A percentile compares a stretch with the other conserved stretches of the same genome.
These are phyloP conservation scores for Brachyrhaphis roseni DNA, from an alignment of 2,797 vertebrate species.

Conservation along the genomic window DNA sequence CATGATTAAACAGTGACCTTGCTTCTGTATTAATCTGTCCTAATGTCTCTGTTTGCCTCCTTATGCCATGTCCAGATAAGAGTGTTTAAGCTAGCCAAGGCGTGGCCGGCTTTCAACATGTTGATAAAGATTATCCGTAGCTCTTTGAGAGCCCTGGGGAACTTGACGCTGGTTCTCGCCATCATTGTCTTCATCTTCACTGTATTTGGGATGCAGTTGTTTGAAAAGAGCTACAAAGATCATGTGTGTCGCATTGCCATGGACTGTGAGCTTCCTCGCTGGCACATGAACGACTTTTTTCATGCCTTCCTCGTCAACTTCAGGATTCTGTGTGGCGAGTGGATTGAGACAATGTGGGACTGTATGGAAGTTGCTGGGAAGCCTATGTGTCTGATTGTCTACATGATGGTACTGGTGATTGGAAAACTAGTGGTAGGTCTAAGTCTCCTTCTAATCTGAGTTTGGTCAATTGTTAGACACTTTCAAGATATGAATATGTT, in stretches of 20 bases:
- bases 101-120: slow-evolving; percentile 96
- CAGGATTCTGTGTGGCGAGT: slow-evolving; percentile 93
- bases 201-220: slow-evolving; percentile 96
- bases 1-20: neutral
- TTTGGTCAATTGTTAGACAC: neutral
- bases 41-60: neutral
- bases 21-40: neutral
- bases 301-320: slow-evolving; percentile 97
- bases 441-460: neutral
- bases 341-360: slow-evolving; percentile 99
- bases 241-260: slow-evolving; percentile 89
- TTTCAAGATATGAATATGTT: slow-evolving; percentile 75
- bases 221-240: slow-evolving; percentile 92
- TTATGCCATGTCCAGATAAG: slow-evolving; percentile 81
- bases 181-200: slow-evolving; percentile 98
- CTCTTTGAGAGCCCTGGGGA: slow-evolving; percentile 92
- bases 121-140: slow-evolving; percentile 97
- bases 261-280: slow-evolving; percentile 89
- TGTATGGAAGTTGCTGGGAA: slow-evolving; percentile 92
- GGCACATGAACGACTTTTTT: slow-evolving; percentile 98
- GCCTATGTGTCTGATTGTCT: slow-evolving; percentile 90
- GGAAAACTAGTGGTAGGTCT: slow-evolving; percentile 94
- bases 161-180: slow-evolving; percentile 92
- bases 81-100: slow-evolving; percentile 96
- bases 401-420: slow-evolving; percentile 96